Base-by-base conservation (phyloP, 2,113 vertebrate species). In the Sinocyclocheilus grahami region DNA sequence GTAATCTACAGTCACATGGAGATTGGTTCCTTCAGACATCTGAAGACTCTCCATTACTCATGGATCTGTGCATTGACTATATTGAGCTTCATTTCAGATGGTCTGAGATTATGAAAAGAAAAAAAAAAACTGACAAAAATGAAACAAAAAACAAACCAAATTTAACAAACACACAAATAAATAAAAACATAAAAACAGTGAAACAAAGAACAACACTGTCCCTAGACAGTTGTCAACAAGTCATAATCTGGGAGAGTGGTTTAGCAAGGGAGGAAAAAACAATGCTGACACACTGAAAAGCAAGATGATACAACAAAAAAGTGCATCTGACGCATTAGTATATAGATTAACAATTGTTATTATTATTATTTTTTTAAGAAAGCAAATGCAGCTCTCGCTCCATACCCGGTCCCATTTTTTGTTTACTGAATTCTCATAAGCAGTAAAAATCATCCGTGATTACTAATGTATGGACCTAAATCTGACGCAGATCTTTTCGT, bases 161-260 rank as follows among this genome's bases (percentile, higher is more conserved):
- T 18, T 0, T 7, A 90, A 86, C 87, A 46, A 88, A 82, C 89
- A 65, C 88, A 86, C 87, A 46, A 87, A 82, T 87, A 65, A 12
- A 27, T 1, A 55, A 6, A 55, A 0, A 22, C 16, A 8, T 87
- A 92, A 90, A 39, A 89, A 60, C 18, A 13, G 78, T 85, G 83
- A 90, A 84, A 53, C 4, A 33, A 87, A 86, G 67, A 67, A 7
- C 10, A 30, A 14, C 63, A 67, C 5, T 20, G 33, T 71, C 67
- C 16, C 10, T 0, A 37, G 16, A 71, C 30, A 37, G 7, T 33
- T 69, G 27, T 69, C 18, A 33, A 67, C 27, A 71, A 39, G 16
- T 39, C 7, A 9, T 16, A 37, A 69, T 33, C 63, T 60, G 55
- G 16, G 55, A 58, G 55, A 60, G 18, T 60, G 20, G 2, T 22